Base-by-base conservation (phyloP, 2,797 vertebrate genomes). In the Acrossocheilus fasciatus region DNA sequence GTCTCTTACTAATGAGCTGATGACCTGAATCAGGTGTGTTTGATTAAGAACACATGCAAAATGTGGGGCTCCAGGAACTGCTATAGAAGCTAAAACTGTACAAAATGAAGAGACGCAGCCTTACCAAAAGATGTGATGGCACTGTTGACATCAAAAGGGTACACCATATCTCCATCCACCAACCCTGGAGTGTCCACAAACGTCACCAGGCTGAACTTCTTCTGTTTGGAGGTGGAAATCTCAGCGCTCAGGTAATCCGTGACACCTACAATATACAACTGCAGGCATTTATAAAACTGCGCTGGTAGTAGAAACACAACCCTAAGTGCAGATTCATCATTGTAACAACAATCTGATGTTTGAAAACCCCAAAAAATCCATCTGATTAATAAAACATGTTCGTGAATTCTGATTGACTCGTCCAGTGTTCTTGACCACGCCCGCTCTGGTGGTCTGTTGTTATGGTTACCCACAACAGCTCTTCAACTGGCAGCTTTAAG, bases 401-500 rank as follows among this genome's bases (percentile, higher is more conserved):
- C 11, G 41, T 10, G 39, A 83, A 74, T 34, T 59, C 50, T 18
- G 52, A 57, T 72, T 50, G 54, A 34, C 50, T 30, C n/a, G 54
- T 84, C n/a, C 59, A 2, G 41, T 81, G 66, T 54, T 47, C 78
- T 84, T 86, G 88, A 68, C 69, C 83, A 57, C 85, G 41, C 85
- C 57, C 41, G 85, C 74, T 84, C 84, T 59, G 59, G 89, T 86
- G 72, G 87, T 89, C 88, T 90, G 95, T 95, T 94, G 96, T 95
- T 92, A 95, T 95, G 94, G 96, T 96, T 94, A 95, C 96, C 95
- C 96, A 96, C 96, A 96, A 96, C 95, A 96, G 96, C 95, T 96
- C 96, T 96, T 96, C 96, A 96, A 96, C 96, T 96, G 96, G 96
- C 96, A 96, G 96, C 96, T 96, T 96, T 96, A 96, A 93, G 85